Evolutionary conservation across 1,140 invertebrate genomes (phyloP).

Genomic region (Pristionchus pacificus): DNA sequence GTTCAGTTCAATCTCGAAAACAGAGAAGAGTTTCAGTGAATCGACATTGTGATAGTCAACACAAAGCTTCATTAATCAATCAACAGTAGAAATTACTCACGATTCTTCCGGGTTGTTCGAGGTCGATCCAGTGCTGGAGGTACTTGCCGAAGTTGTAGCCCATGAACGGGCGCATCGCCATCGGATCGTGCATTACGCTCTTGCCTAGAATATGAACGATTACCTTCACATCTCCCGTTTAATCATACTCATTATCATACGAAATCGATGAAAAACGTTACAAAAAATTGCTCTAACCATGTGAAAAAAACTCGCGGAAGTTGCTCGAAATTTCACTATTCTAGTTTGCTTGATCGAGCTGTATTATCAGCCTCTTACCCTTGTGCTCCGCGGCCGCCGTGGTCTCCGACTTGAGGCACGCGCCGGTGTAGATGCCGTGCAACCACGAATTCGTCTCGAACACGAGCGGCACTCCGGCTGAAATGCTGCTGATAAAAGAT

Average conservation of each 20-base stretch:
- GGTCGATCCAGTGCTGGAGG: conserved; percentile 79
- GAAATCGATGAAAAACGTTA: too few species aligned
- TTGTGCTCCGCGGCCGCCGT: conserved; percentile 21
- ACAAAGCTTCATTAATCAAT: too few species aligned
- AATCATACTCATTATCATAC: too few species aligned
- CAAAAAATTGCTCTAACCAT: too few species aligned
- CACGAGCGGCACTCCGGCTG: conserved; percentile 23
- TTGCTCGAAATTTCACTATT: too few species aligned
- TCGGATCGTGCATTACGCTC: conserved; percentile 94
- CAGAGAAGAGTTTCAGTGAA: not conserved
- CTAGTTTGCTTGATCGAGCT: too few species aligned
- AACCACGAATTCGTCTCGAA: conserved; percentile 21
- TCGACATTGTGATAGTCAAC: not conserved
- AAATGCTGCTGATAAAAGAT: too few species aligned
- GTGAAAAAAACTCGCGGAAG: too few species aligned
- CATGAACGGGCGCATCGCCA: conserved; percentile 98
- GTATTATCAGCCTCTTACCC: too few species aligned
- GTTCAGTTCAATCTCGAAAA: too few species aligned
- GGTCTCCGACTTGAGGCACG: conserved; percentile 13
- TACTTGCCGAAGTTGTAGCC: conserved; percentile 98
- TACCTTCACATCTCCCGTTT: too few species aligned
- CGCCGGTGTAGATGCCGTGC: conserved; percentile 15
- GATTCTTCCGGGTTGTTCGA: conserved; percentile 28
- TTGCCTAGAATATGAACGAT: not conserved
- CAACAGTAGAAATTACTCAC: too few species aligned